Base-by-base conservation (phyloP, 2,888 invertebrate genomes). In the Oscheius sp. region DNA sequence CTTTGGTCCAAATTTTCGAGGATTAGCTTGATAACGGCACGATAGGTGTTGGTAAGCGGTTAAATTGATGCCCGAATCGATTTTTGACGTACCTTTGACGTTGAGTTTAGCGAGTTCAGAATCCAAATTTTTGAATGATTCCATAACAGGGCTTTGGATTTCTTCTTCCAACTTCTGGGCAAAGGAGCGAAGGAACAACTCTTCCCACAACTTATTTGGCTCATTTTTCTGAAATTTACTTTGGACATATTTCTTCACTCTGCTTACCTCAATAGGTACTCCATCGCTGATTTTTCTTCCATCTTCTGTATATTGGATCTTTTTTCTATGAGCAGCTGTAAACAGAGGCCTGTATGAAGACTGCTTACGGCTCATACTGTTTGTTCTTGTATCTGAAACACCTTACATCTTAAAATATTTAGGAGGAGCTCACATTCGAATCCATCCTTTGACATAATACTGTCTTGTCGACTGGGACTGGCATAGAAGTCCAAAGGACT, bases 151-250 rank as follows among this genome's bases (percentile, higher is more conserved):
- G 12, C 73, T 74, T 36, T 80, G 66, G 41, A 82, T 77, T 56
- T 82, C 82, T 41, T 80, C 77, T 49, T 82, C 82, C 24, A 82
- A 75, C 54, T 79, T 77, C 56, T 82, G 80, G 8, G 82, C 82
- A 51, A 82, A 82, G 4, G 80, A 77, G 14, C 81, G 71, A 2
- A 82, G 71, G 28, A 82, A 71, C 14, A 82, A 63, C 54, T 81
- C 77, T 54, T 81, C 80, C 82, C 82, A 82, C 30, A 82, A 66
- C 57, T 82, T 79, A 38, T 82, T 80, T 6, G 80, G 80, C 68
- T 74, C 49, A 20, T 12, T 44, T n/a, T 33, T 54, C 69, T 57
- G 56, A n/a, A n/a, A n/a, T n/a, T n/a, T n/a, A n/a, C n/a, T n/a
- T n/a, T n/a, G n/a, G n/a, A n/a, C n/a, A n/a, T n/a, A n/a, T n/a